Percentiles rank a stretch among this genome's conserved stretches.
phyloP scores from a whole-genome alignment of 2,797 vertebrate species.

The Myripristis murdjan region DNA sequence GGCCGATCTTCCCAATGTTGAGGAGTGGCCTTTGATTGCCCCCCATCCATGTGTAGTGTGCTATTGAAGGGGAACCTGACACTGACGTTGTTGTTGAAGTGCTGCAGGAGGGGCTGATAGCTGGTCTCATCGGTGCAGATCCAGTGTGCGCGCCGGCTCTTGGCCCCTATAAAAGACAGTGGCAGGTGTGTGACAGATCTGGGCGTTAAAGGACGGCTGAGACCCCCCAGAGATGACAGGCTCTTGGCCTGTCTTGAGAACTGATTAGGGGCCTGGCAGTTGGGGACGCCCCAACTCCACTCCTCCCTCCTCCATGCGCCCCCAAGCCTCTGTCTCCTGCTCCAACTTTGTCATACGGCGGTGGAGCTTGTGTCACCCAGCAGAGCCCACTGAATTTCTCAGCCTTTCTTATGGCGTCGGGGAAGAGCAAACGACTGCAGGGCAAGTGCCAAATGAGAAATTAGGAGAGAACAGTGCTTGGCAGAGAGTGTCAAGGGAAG shows the following conservation, averaged over 20 bases:
- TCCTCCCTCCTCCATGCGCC: neutral
- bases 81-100: constrained; percentile 81
- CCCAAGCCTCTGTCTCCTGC: constrained; percentile 27
- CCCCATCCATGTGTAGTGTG: constrained; percentile 60
- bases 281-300: constrained; percentile 36
- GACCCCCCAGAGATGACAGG: constrained; percentile 83
- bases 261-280: constrained; percentile 68
- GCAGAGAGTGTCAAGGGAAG: constrained; percentile 30
- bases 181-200: constrained; percentile 85
- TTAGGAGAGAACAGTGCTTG: neutral
- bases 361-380: constrained; percentile 12
- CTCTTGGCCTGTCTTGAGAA: constrained; percentile 70
- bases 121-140: constrained; percentile 77
- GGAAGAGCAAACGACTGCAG: constrained; percentile 20
- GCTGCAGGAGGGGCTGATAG: constrained; percentile 73
- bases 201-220: constrained; percentile 66
- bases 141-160: constrained; percentile 64
- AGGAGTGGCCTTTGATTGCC: constrained; percentile 80
- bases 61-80: constrained; percentile 77
- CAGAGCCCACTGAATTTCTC: constrained; percentile 32
- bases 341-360: constrained; percentile 35
- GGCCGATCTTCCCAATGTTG: constrained; percentile 66
- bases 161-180: constrained; percentile 78
- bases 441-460: neutral
- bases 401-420: constrained; percentile 5